A percentile compares a stretch with the other conserved stretches of the same genome.
Evolutionary conservation across 2,888 invertebrate species (phyloP).

Genomic region (Eupithecia exiguata): DNA sequence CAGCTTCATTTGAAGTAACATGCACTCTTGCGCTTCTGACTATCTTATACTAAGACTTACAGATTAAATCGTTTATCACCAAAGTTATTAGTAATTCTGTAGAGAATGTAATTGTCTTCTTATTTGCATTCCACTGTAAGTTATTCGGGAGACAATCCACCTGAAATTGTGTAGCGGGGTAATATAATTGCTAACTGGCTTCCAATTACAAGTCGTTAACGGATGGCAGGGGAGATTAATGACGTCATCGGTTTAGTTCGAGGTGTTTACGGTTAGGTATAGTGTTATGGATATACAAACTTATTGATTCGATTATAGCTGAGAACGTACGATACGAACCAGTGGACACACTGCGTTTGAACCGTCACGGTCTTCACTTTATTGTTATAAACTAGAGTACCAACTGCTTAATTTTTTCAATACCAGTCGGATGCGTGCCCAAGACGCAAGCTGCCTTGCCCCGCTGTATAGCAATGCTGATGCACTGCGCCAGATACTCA

Average conservation of each 20-base stretch:
- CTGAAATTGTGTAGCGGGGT: conserved; percentile 6
- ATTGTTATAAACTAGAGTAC: no score
- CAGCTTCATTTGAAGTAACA: no score
- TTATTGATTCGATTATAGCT: not conserved
- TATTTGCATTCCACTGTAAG: conserved; percentile 7
- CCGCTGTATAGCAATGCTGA: no score
- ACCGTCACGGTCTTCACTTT: no score
- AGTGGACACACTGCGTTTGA: no score
- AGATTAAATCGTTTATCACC: not conserved
- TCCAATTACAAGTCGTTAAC: conserved; percentile 13
- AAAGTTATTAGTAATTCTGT: conserved; percentile 6
- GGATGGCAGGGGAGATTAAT: conserved; percentile 8
- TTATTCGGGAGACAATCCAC: conserved; percentile 13
- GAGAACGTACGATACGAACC: no score
- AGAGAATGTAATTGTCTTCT: conserved; percentile 6
- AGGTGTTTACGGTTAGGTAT: not conserved
- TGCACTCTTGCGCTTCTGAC: no score
- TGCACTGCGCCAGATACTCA: no score
- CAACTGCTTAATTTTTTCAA: no score
- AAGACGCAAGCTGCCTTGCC: no score
- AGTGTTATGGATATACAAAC: not conserved
- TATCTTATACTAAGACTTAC: not conserved
- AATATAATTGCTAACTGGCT: conserved; percentile 13
- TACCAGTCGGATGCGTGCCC: no score
- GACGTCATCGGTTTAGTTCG: conserved; percentile 4